A percentile compares a stretch with the other conserved stretches of the same genome.
phyloP scores from a whole-genome alignment of 2,113 vertebrate species.

The Serinus canaria region DNA sequence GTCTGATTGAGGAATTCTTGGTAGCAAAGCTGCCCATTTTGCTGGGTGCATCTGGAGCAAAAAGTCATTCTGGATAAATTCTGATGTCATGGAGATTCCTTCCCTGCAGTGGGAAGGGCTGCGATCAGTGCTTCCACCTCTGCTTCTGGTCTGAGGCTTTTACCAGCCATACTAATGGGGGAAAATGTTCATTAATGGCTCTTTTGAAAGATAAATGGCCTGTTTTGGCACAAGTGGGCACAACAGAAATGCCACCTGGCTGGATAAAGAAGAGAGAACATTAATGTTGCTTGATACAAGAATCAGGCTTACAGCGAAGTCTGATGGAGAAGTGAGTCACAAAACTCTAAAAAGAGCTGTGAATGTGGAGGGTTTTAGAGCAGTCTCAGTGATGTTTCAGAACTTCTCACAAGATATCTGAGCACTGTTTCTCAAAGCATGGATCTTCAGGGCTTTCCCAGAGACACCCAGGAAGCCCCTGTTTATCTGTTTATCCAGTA shows the following conservation, averaged over 20 bases:
- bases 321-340: accelerated
- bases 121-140: background rate
- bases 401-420: background rate
- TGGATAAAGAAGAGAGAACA: background rate
- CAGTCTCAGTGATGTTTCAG: background rate
- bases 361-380: background rate
- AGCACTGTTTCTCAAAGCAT: background rate
- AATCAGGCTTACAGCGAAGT: background rate
- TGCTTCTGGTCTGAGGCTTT: background rate
- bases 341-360: background rate
- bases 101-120: background rate
- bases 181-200: background rate
- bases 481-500: background rate
- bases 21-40: background rate
- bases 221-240: background rate
- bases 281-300: background rate
- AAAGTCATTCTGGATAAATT: background rate
- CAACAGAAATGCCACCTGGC: background rate
- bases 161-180: background rate
- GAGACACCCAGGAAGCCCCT: background rate
- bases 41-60: background rate
- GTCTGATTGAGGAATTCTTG: background rate
- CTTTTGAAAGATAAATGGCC: background rate
- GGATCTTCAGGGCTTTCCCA: background rate
- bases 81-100: background rate